Conservation (phyloP, 2,113 vertebrate species). For the Corythaeola cristata region DNA sequence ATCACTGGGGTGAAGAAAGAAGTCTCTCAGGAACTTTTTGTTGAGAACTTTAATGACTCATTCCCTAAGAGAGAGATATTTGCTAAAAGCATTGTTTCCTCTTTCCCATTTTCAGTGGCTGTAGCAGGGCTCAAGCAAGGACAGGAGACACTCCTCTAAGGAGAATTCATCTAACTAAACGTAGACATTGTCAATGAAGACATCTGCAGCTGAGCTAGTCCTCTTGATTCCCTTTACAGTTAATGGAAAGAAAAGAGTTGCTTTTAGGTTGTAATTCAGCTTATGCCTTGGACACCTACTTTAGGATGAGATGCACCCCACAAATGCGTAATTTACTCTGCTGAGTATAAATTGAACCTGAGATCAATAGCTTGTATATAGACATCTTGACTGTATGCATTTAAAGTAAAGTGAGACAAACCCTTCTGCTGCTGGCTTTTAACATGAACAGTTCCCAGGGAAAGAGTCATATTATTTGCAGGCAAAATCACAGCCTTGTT, state of each 20-base stretch:
- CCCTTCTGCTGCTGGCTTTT: neutral
- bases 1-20: neutral
- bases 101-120: neutral
- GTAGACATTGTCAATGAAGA: neutral
- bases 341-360: neutral
- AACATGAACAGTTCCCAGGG: neutral
- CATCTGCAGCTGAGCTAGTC: neutral
- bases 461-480: neutral
- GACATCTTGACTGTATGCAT: neutral
- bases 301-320: neutral
- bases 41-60: neutral
- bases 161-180: neutral
- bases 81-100: neutral
- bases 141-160: neutral
- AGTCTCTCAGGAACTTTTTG: neutral
- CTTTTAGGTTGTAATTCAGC: neutral
- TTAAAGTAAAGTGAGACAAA: neutral
- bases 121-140: neutral
- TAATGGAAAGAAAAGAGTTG: neutral
- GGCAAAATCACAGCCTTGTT: constrained; percentile 35
- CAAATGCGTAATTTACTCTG: neutral
- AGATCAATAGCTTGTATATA: neutral
- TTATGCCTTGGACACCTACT: neutral
- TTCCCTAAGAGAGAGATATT: neutral
- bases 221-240: neutral